Evolutionary conservation across 2,113 vertebrate species (phyloP), one percentile per base, ranked within the genome.

Genomic region (Irena cyanogastra): DNA sequence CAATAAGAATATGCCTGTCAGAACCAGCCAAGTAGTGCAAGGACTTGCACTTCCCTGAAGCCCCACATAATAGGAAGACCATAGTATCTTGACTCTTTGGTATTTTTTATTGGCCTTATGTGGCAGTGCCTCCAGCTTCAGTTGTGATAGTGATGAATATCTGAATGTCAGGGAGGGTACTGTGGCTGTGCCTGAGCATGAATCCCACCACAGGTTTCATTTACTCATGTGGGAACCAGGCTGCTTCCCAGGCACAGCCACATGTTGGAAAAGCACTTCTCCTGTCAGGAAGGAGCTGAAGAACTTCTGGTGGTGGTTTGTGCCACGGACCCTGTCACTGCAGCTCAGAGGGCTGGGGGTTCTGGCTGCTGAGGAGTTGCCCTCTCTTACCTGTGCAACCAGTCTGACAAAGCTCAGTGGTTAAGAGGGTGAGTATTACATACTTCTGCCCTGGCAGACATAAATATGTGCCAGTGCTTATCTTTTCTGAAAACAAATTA

Each of bases 291-390:
- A 66, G 35, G 20, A 83, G 21, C 37, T 66, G 64, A 89, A 41
- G 9, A 3, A 2, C 24, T 20, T 0, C 15, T 8, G 35, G 56
- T 63, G 24, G 24, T 37, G 24, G 6, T 26, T 92, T 27, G 7
- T 77, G 3, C 60, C 1, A 1, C 28, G 33, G 16, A 35, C 4
- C 8, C 22, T 33, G 39, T 31, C 1, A 1, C 18, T 20, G 65
- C 28, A 15, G 44, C 16, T 66, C 35, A 17, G 28, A 66, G 37
- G 17, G 59, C 20, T 53, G 26, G 28, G 33, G 31, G 7, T 52
- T 26, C 6, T 21, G 42, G 44, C 11, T 59, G 44, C 3, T 26
- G 64, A 60, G 47, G 64, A 52, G 2, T 23, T 47, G 30, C 24
- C 27, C 31, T 44, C 12, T 3, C 27, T 24, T 52, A 37, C 44